Conservation (phyloP, 2,888 invertebrate genomes). For the Noctua comes region DNA sequence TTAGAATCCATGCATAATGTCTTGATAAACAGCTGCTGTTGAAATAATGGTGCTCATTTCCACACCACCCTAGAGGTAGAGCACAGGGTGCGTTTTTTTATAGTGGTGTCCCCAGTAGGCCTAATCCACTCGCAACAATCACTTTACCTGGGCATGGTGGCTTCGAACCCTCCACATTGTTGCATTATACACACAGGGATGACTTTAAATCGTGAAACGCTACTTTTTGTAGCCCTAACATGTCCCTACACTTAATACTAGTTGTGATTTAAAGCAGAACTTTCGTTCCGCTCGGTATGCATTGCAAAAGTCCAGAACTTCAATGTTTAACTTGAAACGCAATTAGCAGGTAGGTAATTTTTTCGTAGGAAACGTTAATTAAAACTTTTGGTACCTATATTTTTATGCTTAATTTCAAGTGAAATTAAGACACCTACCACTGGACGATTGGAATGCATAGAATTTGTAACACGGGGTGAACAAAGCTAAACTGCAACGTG, state of each 20-base stretch:
- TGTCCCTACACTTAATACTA: conserved; percentile 42
- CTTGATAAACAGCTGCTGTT: background rate
- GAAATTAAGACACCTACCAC: conserved; percentile 33
- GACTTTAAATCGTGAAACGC: conserved; percentile 13
- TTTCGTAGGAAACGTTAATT: background rate
- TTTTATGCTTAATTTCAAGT: conserved; percentile 15
- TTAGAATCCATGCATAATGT: background rate
- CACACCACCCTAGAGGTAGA: conserved; percentile 67
- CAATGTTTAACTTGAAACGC: background rate
- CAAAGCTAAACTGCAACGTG: conserved; percentile 62
- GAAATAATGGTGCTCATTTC: conserved; percentile 54
- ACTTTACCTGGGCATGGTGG: conserved; percentile 41
- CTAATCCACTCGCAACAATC: conserved; percentile 57
- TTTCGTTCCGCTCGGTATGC: conserved; percentile 43
- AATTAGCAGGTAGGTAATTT: background rate
- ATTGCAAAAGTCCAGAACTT: conserved; percentile 53
- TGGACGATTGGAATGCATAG: conserved; percentile 61
- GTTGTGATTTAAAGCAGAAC: conserved; percentile 31
- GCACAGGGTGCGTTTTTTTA: conserved; percentile 67
- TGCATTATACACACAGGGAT: conserved; percentile 10
- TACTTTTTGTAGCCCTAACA: conserved; percentile 23
- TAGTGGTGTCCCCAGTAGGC: conserved; percentile 67
- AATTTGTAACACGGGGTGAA: conserved; percentile 39
- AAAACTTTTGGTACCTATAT: too few species aligned
- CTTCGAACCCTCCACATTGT: conserved; percentile 39